Base-by-base conservation (phyloP, 2,888 invertebrate species). In the Clunio marinus region DNA sequence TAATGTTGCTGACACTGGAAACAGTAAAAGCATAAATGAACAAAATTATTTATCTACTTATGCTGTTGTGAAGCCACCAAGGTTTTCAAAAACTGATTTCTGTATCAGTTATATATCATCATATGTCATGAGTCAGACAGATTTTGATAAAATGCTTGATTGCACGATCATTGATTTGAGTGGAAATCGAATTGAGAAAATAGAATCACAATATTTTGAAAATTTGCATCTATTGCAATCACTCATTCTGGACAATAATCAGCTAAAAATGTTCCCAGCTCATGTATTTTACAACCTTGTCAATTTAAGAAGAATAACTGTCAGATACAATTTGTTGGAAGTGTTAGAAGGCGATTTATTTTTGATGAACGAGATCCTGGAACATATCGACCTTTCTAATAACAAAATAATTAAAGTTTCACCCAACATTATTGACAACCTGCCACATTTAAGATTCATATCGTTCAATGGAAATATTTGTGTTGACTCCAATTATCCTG, bases 131-230 rank as follows among this genome's bases (percentile, higher is more conserved):
- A 35, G 55, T 22, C 20, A 22, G 15, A 4, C 17, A 15, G 55
- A 66, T 8, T 2, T 66, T 1, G 15, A 66, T 8, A 27, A 35
- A 22, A 55, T 66, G 35, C 8, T 17, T 5, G 66, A 66, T 22
- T 66, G 66, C 7, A n/a, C 8, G 1, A 13, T 32, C 1, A 55
- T 66, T 24, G 66, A 66, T 55, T 66, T 66, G 8, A 66, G 32
- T 22, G 8, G 15, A 13, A 51, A 55, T 10, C 4, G 20, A 8
- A 45, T 66, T 35, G 22, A 51, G 3, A 1, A 28, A 4, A 20
- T 66, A 2, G 51, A 51, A 17, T 17, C 17, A 15, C 15, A 22
- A n/a, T 55, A 55, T 10, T 27, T 24, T 25, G 2, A 2, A 20
- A 10, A 55, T 7, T 22, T 51, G 25, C 8, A 17, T 13, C 20